phyloP scores from a whole-genome alignment of 1,140 invertebrate genomes.

The Musca vetustissima region DNA sequence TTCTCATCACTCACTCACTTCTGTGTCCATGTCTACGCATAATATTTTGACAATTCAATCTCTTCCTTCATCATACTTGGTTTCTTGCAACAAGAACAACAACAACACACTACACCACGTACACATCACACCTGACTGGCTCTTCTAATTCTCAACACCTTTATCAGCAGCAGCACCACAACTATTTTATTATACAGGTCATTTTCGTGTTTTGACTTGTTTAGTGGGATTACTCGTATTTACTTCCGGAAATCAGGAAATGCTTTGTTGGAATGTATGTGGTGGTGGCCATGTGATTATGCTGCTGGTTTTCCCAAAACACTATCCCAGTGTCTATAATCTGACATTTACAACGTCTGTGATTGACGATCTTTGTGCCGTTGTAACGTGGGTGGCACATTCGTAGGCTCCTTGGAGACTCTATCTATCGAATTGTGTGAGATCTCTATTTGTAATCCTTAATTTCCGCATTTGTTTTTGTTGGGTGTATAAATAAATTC shows the following conservation, averaged over 20 bases:
- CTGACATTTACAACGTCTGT: conserved; percentile 26
- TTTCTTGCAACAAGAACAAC: too few relatives aligned
- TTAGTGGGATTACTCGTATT: conserved; percentile 7
- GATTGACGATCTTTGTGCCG: conserved; percentile 24
- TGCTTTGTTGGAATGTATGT: conserved; percentile 11
- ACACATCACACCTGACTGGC: not conserved
- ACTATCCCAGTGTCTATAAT: conserved; percentile 4
- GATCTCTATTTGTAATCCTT: conserved; percentile 22
- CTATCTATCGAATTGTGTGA: not conserved
- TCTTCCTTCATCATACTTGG: too few relatives aligned
- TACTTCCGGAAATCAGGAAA: conserved; percentile 23
- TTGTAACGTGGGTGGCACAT: conserved; percentile 28
- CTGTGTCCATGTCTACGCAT: not conserved
- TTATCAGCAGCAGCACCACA: too few relatives aligned
- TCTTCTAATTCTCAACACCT: conserved; percentile 16
- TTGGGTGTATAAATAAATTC: too few relatives aligned
- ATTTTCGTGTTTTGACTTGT: not conserved
- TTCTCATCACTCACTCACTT: not conserved
- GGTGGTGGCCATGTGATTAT: conserved; percentile 2
- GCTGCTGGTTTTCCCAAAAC: conserved; percentile 2
- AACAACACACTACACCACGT: not conserved
- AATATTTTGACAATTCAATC: too few relatives aligned
- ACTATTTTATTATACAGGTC: not conserved
- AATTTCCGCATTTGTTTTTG: conserved; percentile 19
- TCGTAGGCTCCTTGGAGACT: conserved; percentile 3